Conservation (phyloP, 2,888 invertebrate species). For the Rhingia campestris region DNA sequence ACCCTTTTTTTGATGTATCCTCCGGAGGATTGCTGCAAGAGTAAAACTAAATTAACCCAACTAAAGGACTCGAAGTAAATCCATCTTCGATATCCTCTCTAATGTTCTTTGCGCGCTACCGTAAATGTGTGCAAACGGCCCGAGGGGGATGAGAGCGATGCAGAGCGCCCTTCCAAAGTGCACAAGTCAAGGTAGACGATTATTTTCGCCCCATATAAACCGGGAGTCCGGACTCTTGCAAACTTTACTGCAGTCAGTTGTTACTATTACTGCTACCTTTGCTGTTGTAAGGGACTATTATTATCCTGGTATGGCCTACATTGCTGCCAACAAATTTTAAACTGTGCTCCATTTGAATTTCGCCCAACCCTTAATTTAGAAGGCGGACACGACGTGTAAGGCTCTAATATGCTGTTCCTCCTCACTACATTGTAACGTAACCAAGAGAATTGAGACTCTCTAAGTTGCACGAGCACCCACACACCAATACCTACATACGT, state of each 20-base stretch:
- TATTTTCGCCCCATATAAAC: slow-evolving; percentile 21
- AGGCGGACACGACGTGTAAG: slow-evolving; percentile 55
- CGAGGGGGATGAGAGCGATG: slow-evolving; percentile 10
- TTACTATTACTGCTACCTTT: slow-evolving; percentile 28
- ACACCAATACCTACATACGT: no score
- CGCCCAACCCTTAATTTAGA: slow-evolving; percentile 44
- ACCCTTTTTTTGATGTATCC: not conserved
- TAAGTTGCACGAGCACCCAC: slow-evolving; percentile 7
- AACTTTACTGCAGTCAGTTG: slow-evolving; percentile 51
- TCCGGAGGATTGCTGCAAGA: slow-evolving; percentile 3
- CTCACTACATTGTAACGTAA: slow-evolving; percentile 39
- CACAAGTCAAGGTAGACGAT: slow-evolving; percentile 48
- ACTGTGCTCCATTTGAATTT: slow-evolving; percentile 61
- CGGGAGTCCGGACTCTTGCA: slow-evolving; percentile 6
- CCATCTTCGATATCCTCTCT: slow-evolving; percentile 32
- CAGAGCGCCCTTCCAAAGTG: slow-evolving; percentile 13
- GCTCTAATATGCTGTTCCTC: slow-evolving; percentile 25
- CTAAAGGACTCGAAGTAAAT: slow-evolving; percentile 32
- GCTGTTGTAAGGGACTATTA: slow-evolving; percentile 36
- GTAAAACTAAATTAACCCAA: slow-evolving; percentile 34
- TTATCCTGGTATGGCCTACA: slow-evolving; percentile 36
- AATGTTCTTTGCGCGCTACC: not conserved
- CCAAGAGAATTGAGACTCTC: slow-evolving; percentile 61
- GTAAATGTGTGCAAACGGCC: slow-evolving; percentile 29
- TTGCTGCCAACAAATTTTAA: slow-evolving; percentile 47